Base-by-base conservation (phyloP, 1,140 invertebrate species). In the Mycetomoellerius zeteki region DNA sequence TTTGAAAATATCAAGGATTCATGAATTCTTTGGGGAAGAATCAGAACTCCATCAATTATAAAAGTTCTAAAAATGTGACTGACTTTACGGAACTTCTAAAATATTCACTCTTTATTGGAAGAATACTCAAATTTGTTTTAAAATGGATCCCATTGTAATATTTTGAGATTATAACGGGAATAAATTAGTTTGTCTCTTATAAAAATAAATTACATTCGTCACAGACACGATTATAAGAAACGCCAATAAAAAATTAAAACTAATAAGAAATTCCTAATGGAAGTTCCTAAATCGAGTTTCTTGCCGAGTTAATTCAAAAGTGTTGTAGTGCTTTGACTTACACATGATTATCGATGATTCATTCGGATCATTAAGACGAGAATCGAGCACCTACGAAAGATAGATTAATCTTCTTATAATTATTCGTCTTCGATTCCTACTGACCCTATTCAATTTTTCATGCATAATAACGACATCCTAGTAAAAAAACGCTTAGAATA, bases 341-440 rank as follows among this genome's bases (percentile, higher is more conserved):
- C 65, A 52, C 71, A 77, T 86, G 86, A 67, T 60, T 84, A 90
- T 71, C 56, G 47, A 65, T 87, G 86, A 90, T 90, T 87, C 77
- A 78, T 91, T 92, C 75, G 87, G 77, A 89, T 92, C 87, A 90
- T 92, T 93, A 92, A 90, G 73, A 78, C 75, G 85, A 69, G 10
- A 72, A 8, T 54, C n/a, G 50, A 58, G 54, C 37, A 67, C 85
- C 85, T 92, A 73, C 60, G 37, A 75, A 89, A 85, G 50, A 71
- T 87, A 89, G 80, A 89, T 90, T 80, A 90, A 90, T 90, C 86
- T 69, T 19, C 10, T 80, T 87, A 86, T 89, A 90, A 90, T 89
- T 89, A 76, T 76, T 72, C 47, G 33, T 30, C 37, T 50, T 71
- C 56, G 30, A 50, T 87, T 81, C 16, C 37, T 56, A 72, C 47